Conservation (phyloP, 2,113 vertebrate genomes). For the Mungos mungo region DNA sequence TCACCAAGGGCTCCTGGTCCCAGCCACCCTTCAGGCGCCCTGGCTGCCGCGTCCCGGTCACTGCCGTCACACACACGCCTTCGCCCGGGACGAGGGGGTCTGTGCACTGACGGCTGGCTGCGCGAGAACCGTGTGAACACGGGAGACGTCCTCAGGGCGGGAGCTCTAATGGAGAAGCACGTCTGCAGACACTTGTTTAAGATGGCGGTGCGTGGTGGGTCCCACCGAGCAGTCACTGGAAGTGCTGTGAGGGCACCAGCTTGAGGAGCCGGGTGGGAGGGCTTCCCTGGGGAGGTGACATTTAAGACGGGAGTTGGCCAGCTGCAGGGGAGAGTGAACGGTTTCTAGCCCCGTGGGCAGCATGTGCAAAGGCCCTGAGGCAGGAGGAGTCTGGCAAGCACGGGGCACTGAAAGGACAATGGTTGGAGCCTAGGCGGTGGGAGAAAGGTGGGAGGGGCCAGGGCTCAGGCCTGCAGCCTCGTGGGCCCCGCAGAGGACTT, state of each 20-base stretch:
- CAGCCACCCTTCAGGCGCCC: not conserved
- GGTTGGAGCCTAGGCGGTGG: not conserved
- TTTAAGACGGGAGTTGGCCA: not conserved
- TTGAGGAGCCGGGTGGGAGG: not conserved
- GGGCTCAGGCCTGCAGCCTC: not conserved
- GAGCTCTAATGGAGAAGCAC: not conserved
- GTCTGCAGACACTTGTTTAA: not conserved
- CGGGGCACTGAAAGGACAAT: not conserved
- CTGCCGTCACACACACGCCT: not conserved
- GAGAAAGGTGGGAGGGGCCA: not conserved
- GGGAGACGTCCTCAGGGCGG: not conserved
- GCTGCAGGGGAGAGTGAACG: not conserved
- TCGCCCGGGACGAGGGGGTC: not conserved
- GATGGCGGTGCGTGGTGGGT: not conserved
- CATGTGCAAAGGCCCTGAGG: not conserved
- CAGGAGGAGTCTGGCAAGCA: not conserved
- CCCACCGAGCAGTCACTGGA: not conserved
- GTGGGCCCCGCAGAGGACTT: not conserved
- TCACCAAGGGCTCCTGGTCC: not conserved
- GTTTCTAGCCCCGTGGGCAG: not conserved
- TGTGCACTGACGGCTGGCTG: not conserved
- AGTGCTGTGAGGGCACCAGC: not conserved
- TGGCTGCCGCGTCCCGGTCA: not conserved
- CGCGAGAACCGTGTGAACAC: not conserved
- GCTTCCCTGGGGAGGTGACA: not conserved